These are phyloP conservation scores for Onchidella celtica DNA, from an alignment of 2,888 invertebrate genomes.

Conservation along the genomic window DNA sequence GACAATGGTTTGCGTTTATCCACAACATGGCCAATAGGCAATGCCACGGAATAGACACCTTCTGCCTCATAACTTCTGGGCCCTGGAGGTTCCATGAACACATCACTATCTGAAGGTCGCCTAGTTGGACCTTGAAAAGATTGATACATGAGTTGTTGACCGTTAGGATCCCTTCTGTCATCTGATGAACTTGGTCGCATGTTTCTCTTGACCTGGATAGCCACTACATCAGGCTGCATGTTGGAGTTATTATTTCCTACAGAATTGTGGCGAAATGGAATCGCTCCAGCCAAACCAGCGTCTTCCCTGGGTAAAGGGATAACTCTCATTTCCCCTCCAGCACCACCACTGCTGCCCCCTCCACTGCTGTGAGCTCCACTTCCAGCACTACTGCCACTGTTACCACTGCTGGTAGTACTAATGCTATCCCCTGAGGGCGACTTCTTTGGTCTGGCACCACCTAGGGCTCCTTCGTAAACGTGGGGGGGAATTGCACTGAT, in stretches of 20 bases:
- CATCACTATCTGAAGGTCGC: conserved; percentile 50
- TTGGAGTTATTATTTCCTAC: conserved; percentile 42
- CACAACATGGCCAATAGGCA: conserved; percentile 82
- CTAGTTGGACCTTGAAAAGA: conserved; percentile 77
- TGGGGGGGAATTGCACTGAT: conserved; percentile 51
- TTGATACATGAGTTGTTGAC: conserved; percentile 80
- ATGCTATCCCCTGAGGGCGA: conserved; percentile 73
- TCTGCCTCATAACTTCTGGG: conserved; percentile 46
- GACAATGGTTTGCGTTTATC: conserved; percentile 90
- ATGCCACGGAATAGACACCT: conserved; percentile 80
- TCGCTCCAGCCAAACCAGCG: conserved; percentile 46
- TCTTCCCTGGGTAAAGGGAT: conserved; percentile 52
- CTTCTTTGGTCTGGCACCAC: conserved; percentile 60
- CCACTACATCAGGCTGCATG: conserved; percentile 80
- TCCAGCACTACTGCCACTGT: conserved; percentile 52
- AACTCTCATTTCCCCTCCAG: conserved; percentile 46
- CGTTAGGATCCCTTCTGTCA: conserved; percentile 59
- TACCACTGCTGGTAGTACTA: conserved; percentile 67
- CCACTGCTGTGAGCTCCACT: conserved; percentile 37
- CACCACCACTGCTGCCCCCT: conserved; percentile 17
- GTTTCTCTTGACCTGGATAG: conserved; percentile 74
- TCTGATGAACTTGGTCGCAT: conserved; percentile 49
- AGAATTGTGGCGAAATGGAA: conserved; percentile 51
- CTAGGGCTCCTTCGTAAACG: conserved; percentile 42
- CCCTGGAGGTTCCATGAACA: conserved; percentile 15